These are phyloP conservation scores for Helarctos malayanus DNA, from an alignment of 2,797 vertebrate species.

Conservation along the genomic window DNA sequence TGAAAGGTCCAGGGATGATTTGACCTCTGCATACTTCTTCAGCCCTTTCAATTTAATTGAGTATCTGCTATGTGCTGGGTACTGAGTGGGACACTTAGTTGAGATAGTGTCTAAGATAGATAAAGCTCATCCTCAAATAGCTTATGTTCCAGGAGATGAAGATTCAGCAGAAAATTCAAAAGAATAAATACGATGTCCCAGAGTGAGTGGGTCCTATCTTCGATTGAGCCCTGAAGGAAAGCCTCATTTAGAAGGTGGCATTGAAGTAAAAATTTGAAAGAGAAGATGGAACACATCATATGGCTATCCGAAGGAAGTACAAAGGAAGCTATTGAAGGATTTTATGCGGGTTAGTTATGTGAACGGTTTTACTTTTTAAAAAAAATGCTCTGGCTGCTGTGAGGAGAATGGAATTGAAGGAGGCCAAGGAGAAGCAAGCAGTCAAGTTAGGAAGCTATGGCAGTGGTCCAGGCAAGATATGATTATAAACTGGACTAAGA, in stretches of 20 bases:
- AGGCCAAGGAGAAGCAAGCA: not conserved
- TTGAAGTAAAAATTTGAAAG: conserved; percentile 21
- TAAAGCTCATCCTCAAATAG: not conserved
- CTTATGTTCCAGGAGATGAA: not conserved
- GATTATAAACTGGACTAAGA: not conserved
- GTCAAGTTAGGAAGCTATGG: not conserved
- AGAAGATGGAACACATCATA: not conserved
- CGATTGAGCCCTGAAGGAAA: not conserved
- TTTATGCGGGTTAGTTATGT: not conserved
- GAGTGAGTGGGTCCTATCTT: not conserved
- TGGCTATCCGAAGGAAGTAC: not conserved
- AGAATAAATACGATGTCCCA: not conserved
- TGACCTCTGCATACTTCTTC: not conserved
- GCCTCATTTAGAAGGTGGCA: not conserved
- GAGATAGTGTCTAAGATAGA: not conserved
- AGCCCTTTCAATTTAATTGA: not conserved
- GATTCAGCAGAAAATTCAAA: not conserved
- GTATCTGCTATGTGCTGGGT: not conserved
- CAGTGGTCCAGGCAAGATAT: not conserved
- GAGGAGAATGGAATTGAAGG: not conserved
- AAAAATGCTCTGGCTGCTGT: not conserved
- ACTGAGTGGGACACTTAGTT: not conserved
- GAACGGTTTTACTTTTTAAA: not conserved
- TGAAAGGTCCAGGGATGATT: not conserved
- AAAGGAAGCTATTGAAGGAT: not conserved